Base-by-base conservation (phyloP, 2,888 invertebrate species). In the Polydrusus pterygomalis region DNA sequence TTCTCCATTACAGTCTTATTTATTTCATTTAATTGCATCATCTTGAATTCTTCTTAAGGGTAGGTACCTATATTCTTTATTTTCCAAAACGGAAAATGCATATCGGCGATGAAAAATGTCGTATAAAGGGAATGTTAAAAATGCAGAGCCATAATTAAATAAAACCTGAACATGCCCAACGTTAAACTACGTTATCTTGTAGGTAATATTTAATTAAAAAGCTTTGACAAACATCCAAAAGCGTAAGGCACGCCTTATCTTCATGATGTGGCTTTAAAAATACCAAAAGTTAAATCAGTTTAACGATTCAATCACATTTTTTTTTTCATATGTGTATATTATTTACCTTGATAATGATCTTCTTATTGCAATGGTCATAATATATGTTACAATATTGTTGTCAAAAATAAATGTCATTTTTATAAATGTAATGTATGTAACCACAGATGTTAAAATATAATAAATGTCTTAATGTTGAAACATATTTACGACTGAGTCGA, bases 401-500 rank as follows among this genome's bases (percentile, higher is more conserved):
- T 58, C 58, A 58, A 43, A 63, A 58, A 45, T 69, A 69, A 69
- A 64, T 75, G 68, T 68, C 40, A 56, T 40, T 68, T 54, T 38
- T n/a, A 54, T 68, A 51, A 40, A 68, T 56, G 63, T 74, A 74
- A 68, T 40, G 20, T 49, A 70, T 75, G 45, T 75, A 75, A 75
- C 47, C 70, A 47, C 25, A 74, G 51, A 69, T 70, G 63, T 34
- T 69, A 43, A 74, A 60, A 38, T 45, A 60, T 38, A 13, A 60
- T 65, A 56, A 69, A 74, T 74, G 63, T 74, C 63, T 68, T 40
- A 68, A 69, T 74, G 67, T 60, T 73, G 20, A 75, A 68, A 74
- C 68, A 62, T 74, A 68, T 54, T 68, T 40, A 68, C 13, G 54
- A 68, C 54, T 40, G 40, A 67, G 63, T 62, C 62, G 45, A 43